A percentile compares a stretch with the other conserved stretches of the same genome.
phyloP scores from a whole-genome alignment of 2,113 vertebrate species.

The Marmota flaviventris region DNA sequence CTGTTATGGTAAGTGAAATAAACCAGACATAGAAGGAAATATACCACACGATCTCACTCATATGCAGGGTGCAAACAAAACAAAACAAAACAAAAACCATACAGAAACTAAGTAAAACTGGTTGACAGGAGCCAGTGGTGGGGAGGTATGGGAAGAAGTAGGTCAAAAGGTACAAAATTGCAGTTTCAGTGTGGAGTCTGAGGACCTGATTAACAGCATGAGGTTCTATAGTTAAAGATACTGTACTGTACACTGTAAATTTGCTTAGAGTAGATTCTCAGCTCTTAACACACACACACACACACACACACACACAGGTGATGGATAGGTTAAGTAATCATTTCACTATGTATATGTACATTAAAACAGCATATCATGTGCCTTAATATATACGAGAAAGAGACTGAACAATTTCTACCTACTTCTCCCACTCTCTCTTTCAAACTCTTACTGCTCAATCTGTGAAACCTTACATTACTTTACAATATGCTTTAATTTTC shows the following conservation, averaged over 20 bases:
- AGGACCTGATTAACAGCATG: not conserved
- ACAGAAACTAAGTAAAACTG: not conserved
- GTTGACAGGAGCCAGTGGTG: not conserved
- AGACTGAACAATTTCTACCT: not conserved
- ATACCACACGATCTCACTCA: not conserved
- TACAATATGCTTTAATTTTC: not conserved
- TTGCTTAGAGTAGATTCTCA: not conserved
- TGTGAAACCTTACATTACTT: not conserved
- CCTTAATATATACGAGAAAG: not conserved
- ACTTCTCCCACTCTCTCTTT: not conserved
- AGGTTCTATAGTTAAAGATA: not conserved
- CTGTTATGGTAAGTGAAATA: not conserved
- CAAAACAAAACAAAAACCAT: not conserved
- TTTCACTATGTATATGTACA: not conserved
- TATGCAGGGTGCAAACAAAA: not conserved
- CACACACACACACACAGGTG: not conserved
- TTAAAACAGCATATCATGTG: not conserved
- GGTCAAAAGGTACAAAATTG: not conserved
- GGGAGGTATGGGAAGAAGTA: not conserved
- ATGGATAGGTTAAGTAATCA: not conserved
- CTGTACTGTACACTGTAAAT: not conserved
- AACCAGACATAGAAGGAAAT: not conserved
- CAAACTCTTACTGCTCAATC: not conserved
- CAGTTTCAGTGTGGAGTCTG: not conserved
- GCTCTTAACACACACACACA: not conserved